Evolutionary conservation across 2,113 vertebrate species (phyloP).

Genomic region (Pipa parva): DNA sequence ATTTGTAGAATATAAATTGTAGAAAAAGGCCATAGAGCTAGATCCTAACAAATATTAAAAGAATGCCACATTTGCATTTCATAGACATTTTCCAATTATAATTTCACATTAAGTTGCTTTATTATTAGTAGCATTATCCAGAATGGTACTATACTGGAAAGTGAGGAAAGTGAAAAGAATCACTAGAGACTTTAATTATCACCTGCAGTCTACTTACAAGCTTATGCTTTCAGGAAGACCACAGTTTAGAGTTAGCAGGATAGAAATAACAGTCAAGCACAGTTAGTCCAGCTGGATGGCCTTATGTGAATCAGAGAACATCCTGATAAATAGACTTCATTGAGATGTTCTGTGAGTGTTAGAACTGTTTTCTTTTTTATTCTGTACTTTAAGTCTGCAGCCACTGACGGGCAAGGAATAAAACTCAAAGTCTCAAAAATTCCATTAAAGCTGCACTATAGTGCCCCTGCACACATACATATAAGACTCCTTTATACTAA

Average conservation of each 20-base stretch:
- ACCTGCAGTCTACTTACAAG: background rate
- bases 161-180: background rate
- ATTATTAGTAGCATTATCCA: background rate
- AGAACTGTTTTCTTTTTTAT: background rate
- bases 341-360: background rate
- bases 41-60: background rate
- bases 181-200: slow-evolving; percentile 4
- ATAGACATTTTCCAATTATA: background rate
- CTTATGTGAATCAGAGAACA: background rate
- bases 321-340: background rate
- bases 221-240: background rate
- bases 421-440: no score
- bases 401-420: background rate
- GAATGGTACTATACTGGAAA: background rate
- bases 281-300: background rate
- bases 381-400: background rate
- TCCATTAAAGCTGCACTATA: no score
- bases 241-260: background rate
- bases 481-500: no score
- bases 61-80: slow-evolving; percentile 1
- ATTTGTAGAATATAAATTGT: background rate
- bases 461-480: no score
- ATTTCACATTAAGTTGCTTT: background rate
- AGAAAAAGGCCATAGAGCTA: background rate
- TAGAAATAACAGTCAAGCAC: background rate